phyloP scores from a whole-genome alignment of 2,113 vertebrate genomes.

The Lagopus leucura region DNA sequence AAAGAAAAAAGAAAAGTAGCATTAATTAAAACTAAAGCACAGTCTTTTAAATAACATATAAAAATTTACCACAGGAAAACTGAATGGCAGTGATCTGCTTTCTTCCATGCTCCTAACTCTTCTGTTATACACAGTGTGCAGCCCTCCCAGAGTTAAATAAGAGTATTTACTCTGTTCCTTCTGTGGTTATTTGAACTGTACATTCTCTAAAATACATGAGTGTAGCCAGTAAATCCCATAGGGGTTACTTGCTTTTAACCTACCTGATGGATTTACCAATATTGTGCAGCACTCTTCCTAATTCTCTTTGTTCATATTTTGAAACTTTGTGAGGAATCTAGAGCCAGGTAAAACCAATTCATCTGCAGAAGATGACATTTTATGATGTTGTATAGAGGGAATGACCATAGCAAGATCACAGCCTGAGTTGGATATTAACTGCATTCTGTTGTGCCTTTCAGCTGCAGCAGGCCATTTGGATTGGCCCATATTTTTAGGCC shows the following conservation, averaged over 20 bases:
- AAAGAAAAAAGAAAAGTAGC: neutral
- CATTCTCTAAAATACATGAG: neutral
- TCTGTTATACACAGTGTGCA: neutral
- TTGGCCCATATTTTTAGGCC: neutral
- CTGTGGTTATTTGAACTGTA: neutral
- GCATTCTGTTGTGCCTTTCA: neutral
- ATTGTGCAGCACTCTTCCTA: neutral
- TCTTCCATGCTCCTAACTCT: neutral
- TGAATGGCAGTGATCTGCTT: neutral
- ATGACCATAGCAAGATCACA: neutral
- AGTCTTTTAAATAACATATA: neutral
- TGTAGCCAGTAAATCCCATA: neutral
- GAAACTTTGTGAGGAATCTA: neutral
- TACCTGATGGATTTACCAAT: neutral
- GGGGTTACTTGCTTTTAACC: neutral
- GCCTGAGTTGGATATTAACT: neutral
- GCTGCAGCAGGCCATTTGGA: neutral
- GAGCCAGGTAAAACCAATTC: neutral
- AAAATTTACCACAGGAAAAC: neutral
- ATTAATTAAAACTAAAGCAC: neutral
- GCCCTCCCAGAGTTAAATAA: neutral
- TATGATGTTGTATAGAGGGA: neutral
- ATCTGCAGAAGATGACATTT: neutral
- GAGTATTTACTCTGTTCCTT: neutral
- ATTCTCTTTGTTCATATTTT: neutral